Base-by-base conservation (phyloP, 2,888 invertebrate species). In the Luperina testacea region DNA sequence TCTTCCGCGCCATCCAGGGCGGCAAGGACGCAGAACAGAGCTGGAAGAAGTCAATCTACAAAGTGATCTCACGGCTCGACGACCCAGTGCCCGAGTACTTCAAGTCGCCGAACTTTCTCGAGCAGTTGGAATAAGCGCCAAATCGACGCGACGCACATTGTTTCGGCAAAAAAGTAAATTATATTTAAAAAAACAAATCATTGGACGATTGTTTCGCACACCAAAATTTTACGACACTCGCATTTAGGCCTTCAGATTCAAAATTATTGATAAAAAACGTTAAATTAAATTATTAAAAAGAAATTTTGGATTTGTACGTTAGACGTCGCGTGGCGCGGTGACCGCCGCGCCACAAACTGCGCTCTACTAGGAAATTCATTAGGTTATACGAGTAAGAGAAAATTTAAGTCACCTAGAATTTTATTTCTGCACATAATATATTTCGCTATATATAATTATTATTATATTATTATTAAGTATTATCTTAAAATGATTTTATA, bases 1-100 rank as follows among this genome's bases (percentile, higher is more conserved):
- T 99, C 97, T 99, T 99, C 98, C 99, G 99, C 97, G 99, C 99
- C 90, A 99, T 99, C 94, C 98, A 99, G 95, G 98, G 98, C 92
- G 99, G 99, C 90, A 99, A 99, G 96, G 99, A 99, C 97, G 97
- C 98, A 82, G 99, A 99, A 95, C 99, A 99, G 96, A 99, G 99
- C 93, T 99, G 99, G 99, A 99, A 99, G 97, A 99, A 99, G 97
- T 98, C 99, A 93, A 99, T 99, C 97, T 99, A 99, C 98, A 99
- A 99, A 97, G 98, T 99, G 93, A 99, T 99, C 97, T 99, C 99
- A 92, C 98, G 99, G 95, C 97, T 99, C 97, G 99, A 99, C 97
- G 99, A 99, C 97, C 98, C 98, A 87, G 99, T 99, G 92, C 99
- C 99, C 90, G 99, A 99, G 95, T 99, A 99, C 97, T 99, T 99